Evolutionary conservation across 2,888 invertebrate species (phyloP).

Genomic region (Tenthredo mesomela): DNA sequence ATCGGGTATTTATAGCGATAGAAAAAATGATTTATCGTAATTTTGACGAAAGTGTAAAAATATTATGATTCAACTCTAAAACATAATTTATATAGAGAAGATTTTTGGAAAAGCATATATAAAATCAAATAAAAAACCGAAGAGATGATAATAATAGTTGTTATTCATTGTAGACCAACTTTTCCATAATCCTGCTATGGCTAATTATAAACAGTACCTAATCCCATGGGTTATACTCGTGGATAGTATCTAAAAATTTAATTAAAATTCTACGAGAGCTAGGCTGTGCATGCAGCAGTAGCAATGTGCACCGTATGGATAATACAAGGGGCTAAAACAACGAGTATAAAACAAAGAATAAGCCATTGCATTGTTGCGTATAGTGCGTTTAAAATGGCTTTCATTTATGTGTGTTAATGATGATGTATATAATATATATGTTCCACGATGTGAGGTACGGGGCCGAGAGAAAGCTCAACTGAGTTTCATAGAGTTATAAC

Average conservation of each 20-base stretch:
- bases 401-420: conserved; percentile 63
- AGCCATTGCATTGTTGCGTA: conserved; percentile 56
- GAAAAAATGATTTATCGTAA: too few species aligned
- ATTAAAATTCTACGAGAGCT: conserved; percentile 30
- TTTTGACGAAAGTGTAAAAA: too few species aligned
- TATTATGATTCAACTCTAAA: too few species aligned
- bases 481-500: not conserved
- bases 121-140: not conserved
- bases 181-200: not conserved
- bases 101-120: too few species aligned
- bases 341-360: conserved; percentile 18
- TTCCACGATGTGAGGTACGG: not conserved
- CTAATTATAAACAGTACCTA: conserved; percentile 35
- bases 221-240: not conserved
- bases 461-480: not conserved
- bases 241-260: conserved; percentile 38
- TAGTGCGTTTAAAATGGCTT: conserved; percentile 54
- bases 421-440: conserved; percentile 55
- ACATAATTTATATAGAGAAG: too few species aligned
- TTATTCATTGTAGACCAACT: not conserved
- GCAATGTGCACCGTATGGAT: not conserved
- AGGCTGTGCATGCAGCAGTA: not conserved
- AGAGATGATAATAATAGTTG: not conserved
- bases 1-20: too few species aligned
- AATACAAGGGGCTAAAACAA: not conserved